A percentile compares a stretch with the other conserved stretches of the same genome.
These are phyloP conservation scores for Spheniscus humboldti DNA, from an alignment of 2,797 vertebrate genomes.

Conservation along the genomic window DNA sequence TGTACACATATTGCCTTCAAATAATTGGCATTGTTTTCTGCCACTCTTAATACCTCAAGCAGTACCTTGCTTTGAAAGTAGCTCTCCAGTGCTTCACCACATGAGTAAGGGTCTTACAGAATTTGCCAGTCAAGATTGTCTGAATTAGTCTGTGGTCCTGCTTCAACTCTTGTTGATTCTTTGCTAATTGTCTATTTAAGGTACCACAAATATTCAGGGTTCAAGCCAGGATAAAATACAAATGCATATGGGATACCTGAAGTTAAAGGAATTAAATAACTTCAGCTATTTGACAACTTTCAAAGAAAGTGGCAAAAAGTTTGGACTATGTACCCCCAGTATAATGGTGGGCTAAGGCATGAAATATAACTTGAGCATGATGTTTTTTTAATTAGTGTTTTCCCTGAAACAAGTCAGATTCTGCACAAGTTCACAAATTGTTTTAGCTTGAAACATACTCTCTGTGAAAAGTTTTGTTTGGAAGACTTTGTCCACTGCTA, in stretches of 20 bases:
- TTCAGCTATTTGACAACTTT: not conserved
- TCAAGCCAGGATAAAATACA: not conserved
- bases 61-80: not conserved
- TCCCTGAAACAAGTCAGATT: not conserved
- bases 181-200: not conserved
- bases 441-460: not conserved
- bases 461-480: not conserved
- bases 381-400: not conserved
- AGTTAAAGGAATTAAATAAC: not conserved
- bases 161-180: not conserved
- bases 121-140: not conserved
- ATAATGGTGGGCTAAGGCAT: not conserved
- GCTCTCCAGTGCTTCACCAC: not conserved
- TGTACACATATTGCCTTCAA: not conserved
- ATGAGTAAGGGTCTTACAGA: not conserved
- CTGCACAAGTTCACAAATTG: not conserved
- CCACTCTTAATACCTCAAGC: not conserved
- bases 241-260: not conserved
- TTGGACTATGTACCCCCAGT: accelerated
- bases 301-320: not conserved
- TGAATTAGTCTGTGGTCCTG: not conserved
- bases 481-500: not conserved
- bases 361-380: not conserved
- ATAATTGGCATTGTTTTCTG: not conserved
- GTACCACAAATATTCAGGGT: not conserved